Conservation (phyloP, 2,113 vertebrate genomes). For the Zootoca vivipara region DNA sequence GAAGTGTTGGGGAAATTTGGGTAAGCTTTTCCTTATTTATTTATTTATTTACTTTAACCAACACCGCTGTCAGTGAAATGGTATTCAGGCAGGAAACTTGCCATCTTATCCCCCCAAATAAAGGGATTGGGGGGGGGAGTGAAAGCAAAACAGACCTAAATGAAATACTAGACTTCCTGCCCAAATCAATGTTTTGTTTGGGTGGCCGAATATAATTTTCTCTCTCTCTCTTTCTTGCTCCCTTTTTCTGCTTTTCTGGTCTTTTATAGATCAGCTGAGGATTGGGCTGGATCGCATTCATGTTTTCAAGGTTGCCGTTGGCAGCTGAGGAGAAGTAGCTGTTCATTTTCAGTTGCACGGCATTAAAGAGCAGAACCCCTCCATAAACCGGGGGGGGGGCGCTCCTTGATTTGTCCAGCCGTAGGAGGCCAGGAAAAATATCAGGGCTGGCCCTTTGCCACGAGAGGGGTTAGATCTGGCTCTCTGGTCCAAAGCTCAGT, state of each 20-base stretch:
- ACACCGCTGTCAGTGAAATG: conserved; percentile 52
- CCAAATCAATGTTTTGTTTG: conserved; percentile 66
- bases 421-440: conserved; percentile 74
- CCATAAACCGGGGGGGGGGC: conserved; percentile 27
- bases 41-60: background rate
- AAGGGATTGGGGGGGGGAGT: background rate
- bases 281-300: conserved; percentile 64
- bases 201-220: conserved; percentile 53
- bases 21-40: conserved; percentile 72
- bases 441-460: conserved; percentile 65
- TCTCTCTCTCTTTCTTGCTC: background rate
- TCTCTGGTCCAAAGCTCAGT: conserved; percentile 15
- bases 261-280: conserved; percentile 69
- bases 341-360: conserved; percentile 72
- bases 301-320: conserved; percentile 67
- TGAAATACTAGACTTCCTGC: conserved; percentile 61
- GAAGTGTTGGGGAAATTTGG: conserved; percentile 86
- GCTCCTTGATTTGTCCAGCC: conserved; percentile 61
- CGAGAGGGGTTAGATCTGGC: conserved; percentile 64
- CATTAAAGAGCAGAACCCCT: conserved; percentile 64
- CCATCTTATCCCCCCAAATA: conserved; percentile 27
- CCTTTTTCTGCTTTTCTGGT: conserved; percentile 61
- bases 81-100: conserved; percentile 26
- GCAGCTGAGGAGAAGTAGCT: conserved; percentile 63
- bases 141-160: conserved; percentile 12